phyloP scores from a whole-genome alignment of 2,888 invertebrate genomes.

The Oxyteleia sp. region DNA sequence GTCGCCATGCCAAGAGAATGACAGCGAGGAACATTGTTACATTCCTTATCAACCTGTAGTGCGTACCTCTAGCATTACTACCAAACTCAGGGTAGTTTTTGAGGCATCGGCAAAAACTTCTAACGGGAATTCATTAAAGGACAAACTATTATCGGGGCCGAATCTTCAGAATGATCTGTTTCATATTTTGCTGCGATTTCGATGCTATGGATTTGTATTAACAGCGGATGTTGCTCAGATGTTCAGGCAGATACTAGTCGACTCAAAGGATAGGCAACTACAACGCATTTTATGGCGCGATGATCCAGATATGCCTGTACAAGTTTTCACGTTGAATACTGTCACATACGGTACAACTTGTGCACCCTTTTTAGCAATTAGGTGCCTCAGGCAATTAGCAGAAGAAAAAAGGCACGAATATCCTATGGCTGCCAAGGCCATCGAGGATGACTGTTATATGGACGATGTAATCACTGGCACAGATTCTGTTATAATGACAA shows the following conservation, averaged over 20 bases:
- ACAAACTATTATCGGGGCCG: slow-evolving; percentile 1
- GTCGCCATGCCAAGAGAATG: not conserved
- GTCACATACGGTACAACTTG: slow-evolving; percentile 26
- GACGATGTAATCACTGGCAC: slow-evolving; percentile 10
- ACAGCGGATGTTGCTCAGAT: slow-evolving; percentile 5
- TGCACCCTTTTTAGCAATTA: slow-evolving; percentile 30
- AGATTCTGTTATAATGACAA: slow-evolving; percentile 58
- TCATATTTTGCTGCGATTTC: not conserved
- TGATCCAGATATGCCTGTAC: not conserved
- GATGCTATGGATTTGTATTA: slow-evolving; percentile 5
- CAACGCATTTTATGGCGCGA: slow-evolving; percentile 8
- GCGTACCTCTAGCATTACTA: not conserved
- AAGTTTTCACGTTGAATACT: slow-evolving; percentile 15
- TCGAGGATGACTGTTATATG: slow-evolving; percentile 76
- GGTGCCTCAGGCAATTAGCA: slow-evolving; percentile 3
- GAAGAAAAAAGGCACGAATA: not conserved
- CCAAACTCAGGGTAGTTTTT: not conserved
- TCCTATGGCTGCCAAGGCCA: slow-evolving; percentile 61
- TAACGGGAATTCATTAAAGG: not conserved
- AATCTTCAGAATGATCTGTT: not conserved
- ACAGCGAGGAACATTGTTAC: not conserved
- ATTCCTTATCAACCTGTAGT: slow-evolving; percentile 3
- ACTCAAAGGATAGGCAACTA: not conserved
- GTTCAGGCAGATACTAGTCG: not conserved
- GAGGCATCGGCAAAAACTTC: not conserved